These are phyloP conservation scores for Zoanthus solanderi DNA, from an alignment of 92 coral and sea anemone genomes.

Conservation along the genomic window DNA sequence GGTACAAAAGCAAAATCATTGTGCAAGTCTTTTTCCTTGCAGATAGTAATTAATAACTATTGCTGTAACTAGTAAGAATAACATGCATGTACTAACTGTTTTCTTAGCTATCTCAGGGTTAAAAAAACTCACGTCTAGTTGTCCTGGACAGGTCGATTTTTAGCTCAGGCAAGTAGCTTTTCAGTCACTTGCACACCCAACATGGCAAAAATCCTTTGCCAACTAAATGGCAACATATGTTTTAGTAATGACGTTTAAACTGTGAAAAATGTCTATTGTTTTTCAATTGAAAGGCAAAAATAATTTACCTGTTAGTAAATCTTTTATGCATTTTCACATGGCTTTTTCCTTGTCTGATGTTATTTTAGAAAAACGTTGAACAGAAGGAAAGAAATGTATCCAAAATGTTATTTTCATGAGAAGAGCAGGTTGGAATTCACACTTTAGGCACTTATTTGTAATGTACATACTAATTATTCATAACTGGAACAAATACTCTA, in stretches of 20 bases:
- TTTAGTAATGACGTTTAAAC: not conserved
- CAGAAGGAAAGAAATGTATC: no score
- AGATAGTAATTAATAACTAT: constrained; percentile 29
- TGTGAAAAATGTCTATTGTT: no score
- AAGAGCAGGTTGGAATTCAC: no score
- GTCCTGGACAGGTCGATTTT: not conserved
- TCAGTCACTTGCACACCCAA: no score
- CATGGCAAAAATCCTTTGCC: not conserved
- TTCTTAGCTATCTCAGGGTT: constrained; percentile 24
- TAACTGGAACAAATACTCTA: constrained; percentile 40
- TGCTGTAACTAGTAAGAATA: constrained; percentile 33
- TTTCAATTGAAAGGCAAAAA: not conserved
- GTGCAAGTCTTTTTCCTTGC: constrained; percentile 41
- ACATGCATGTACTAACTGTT: constrained; percentile 36
- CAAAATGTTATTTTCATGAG: no score
- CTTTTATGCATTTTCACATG: no score
- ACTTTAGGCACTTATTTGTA: not conserved
- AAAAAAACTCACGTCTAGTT: not conserved
- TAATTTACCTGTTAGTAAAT: no score
- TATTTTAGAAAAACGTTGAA: no score
- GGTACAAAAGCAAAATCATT: constrained; percentile 35
- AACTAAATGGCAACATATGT: not conserved
- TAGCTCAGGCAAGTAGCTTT: not conserved
- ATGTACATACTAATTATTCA: constrained; percentile 24
- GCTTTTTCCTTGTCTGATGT: no score